Evolutionary conservation across 1,140 invertebrate species (phyloP).

Genomic region (Zaprionus taronus): DNA sequence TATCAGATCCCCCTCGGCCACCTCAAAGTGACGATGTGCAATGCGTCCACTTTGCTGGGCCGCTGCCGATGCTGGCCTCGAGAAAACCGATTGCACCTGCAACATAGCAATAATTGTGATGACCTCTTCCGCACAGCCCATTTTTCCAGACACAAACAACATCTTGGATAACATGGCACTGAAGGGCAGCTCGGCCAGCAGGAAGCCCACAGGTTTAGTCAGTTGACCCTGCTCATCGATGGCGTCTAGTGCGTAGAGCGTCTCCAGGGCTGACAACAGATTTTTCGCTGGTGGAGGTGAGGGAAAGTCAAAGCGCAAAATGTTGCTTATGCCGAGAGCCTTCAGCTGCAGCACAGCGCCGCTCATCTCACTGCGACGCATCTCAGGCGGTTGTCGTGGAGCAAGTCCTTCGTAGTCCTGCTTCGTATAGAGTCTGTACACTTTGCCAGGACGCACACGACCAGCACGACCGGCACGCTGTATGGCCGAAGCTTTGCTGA

Average conservation of each 20-base stretch:
- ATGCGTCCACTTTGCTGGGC: constrained; percentile 88
- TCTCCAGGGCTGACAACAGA: constrained; percentile 93
- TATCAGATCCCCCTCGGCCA: constrained; percentile 97
- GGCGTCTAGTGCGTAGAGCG: constrained; percentile 94
- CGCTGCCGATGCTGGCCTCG: constrained; percentile 89
- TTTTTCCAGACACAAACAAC: constrained; percentile 90
- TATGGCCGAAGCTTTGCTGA: constrained; percentile 94
- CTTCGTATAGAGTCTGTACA: constrained; percentile 92
- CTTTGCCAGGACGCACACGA: constrained; percentile 93
- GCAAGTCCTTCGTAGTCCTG: constrained; percentile 90
- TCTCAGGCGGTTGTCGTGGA: constrained; percentile 93
- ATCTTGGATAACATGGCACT: constrained; percentile 95
- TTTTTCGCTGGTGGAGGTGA: constrained; percentile 95
- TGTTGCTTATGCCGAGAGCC: constrained; percentile 97
- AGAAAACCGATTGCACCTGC: constrained; percentile 96
- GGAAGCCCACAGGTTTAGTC: constrained; percentile 91
- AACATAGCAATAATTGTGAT: constrained; percentile 95
- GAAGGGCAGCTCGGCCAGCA: constrained; percentile 97
- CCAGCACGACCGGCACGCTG: constrained; percentile 97
- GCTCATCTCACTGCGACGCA: constrained; percentile 95
- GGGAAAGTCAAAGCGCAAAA: constrained; percentile 92
- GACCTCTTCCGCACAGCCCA: constrained; percentile 95
- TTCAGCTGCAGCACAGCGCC: constrained; percentile 96
- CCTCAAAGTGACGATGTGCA: constrained; percentile 93
- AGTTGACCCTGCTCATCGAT: constrained; percentile 92